Conservation (phyloP, 1,140 invertebrate species). For the Penaeus vannamei region DNA sequence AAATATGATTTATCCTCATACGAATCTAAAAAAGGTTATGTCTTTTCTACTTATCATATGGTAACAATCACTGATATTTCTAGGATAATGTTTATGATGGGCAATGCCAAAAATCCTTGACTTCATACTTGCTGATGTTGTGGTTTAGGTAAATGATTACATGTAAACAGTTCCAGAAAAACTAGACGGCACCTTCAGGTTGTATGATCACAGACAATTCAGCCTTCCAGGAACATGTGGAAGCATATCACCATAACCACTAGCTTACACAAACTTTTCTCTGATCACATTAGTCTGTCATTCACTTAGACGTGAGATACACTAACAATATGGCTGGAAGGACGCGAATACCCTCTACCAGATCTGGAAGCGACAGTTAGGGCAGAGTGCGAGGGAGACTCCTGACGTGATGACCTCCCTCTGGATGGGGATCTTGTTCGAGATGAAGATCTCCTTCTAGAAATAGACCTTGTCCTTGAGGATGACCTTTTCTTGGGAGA, state of each 20-base stretch:
- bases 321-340: slow-evolving; percentile 35
- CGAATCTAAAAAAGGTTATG: not conserved
- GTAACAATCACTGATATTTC: not conserved
- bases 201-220: slow-evolving; percentile 25
- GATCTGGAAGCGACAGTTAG: not conserved
- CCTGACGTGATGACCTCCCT: not conserved
- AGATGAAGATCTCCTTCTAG: slow-evolving; percentile 27
- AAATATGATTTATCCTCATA: not conserved
- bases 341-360: slow-evolving; percentile 9
- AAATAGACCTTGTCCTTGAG: not conserved
- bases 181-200: slow-evolving; percentile 34
- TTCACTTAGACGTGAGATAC: slow-evolving; percentile 33
- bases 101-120: not conserved
- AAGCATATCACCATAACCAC: slow-evolving; percentile 23
- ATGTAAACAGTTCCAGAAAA: not conserved
- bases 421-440: slow-evolving; percentile 10
- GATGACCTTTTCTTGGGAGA: not conserved
- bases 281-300: not conserved
- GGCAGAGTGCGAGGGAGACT: not conserved
- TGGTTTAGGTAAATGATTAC: not conserved
- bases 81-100: not conserved
- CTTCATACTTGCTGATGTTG: not conserved
- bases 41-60: not conserved
- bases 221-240: slow-evolving; percentile 23
- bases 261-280: not conserved